Evolutionary conservation across 2,113 vertebrate genomes (phyloP).

Genomic region (Mobula birostris): DNA sequence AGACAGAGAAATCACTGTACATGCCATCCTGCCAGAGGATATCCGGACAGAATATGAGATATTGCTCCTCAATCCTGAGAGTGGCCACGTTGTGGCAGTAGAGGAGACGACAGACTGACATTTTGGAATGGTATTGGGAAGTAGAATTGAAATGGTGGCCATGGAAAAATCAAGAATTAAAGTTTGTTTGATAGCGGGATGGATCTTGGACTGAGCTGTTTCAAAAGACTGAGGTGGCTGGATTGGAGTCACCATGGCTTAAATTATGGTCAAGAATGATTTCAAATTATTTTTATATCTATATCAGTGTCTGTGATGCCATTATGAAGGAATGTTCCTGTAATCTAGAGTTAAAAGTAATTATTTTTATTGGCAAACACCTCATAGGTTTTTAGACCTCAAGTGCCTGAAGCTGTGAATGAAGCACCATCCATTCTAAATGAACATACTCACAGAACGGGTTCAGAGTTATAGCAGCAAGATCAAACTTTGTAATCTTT

Average conservation of each 20-base stretch:
- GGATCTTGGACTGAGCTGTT: not conserved
- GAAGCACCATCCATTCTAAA: slow-evolving; percentile 22
- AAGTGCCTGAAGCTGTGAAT: slow-evolving; percentile 8
- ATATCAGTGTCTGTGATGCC: not conserved
- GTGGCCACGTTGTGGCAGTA: no score
- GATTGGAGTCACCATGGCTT: not conserved
- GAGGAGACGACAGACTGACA: no score
- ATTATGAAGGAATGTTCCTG: slow-evolving; percentile 14
- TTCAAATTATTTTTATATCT: not conserved
- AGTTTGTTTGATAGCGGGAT: not conserved
- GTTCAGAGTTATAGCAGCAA: not conserved
- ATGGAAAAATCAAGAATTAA: no score
- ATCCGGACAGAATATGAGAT: no score
- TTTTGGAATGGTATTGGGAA: no score
- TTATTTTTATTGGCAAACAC: slow-evolving; percentile 19
- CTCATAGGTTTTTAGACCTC: slow-evolving; percentile 11
- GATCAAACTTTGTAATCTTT: slow-evolving; percentile 26
- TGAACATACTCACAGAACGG: not conserved
- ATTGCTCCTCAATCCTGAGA: no score
- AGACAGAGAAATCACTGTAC: no score
- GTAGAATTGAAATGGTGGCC: no score
- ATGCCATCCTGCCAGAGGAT: no score
- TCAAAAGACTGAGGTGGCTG: not conserved
- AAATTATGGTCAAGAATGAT: not conserved
- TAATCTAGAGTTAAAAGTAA: slow-evolving; percentile 24